Percentiles rank a stretch among this genome's conserved stretches.
Evolutionary conservation across 2,113 vertebrate genomes (phyloP).

Genomic region (Coreoperca whiteheadi): DNA sequence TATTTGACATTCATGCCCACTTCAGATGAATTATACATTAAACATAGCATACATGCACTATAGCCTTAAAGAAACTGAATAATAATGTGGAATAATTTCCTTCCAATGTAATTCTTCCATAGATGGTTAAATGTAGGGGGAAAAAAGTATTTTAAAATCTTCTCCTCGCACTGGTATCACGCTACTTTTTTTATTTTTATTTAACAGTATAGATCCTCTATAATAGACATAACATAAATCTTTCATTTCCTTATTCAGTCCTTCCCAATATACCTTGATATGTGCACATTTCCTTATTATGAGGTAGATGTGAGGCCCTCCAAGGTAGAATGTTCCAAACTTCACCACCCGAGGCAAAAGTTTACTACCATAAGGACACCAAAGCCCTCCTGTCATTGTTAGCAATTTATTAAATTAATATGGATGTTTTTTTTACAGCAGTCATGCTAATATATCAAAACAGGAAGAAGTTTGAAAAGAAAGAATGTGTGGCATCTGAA

Average conservation of each 20-base stretch:
- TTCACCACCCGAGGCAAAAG: background rate
- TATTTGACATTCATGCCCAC: slow-evolving; percentile 58
- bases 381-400: background rate
- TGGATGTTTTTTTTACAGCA: background rate
- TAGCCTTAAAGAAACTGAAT: slow-evolving; percentile 50
- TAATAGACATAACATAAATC: background rate
- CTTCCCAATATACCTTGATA: background rate
- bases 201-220: background rate
- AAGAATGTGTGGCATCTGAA: slow-evolving; percentile 12
- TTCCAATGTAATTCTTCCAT: slow-evolving; percentile 22
- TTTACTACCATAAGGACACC: slow-evolving; percentile 7
- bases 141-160: background rate
- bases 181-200: background rate
- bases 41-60: slow-evolving; percentile 43
- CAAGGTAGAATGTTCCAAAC: background rate
- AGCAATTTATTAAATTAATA: background rate
- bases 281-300: slow-evolving; percentile 21
- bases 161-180: background rate
- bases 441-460: background rate
- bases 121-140: slow-evolving; percentile 1
- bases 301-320: background rate
- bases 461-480: background rate
- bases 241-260: slow-evolving; percentile 15
- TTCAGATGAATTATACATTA: slow-evolving; percentile 72
- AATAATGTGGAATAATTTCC: slow-evolving; percentile 55